Conservation (phyloP, 1,140 invertebrate species). For the Zaprionus tsacasi region DNA sequence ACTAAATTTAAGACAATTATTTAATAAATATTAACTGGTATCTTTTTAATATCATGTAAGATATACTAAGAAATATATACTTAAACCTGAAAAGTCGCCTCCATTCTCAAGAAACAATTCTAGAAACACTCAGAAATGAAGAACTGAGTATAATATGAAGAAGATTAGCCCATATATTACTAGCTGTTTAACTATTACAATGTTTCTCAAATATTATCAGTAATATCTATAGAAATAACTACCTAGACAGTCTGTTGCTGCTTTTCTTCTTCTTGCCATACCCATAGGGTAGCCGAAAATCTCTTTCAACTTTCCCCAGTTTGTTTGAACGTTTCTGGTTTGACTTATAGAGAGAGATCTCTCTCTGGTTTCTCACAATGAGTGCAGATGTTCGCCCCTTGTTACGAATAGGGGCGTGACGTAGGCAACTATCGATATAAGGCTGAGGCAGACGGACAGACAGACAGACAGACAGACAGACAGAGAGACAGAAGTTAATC, state of each 20-base stretch:
- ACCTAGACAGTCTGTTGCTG: neutral
- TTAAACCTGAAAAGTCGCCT: no score
- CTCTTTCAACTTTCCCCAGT: conserved; percentile 1
- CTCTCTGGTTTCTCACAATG: conserved; percentile 22
- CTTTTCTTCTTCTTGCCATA: neutral
- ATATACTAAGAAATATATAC: no score
- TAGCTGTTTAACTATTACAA: no score
- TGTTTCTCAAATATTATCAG: neutral
- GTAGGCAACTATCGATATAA: conserved; percentile 29
- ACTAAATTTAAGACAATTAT: no score
- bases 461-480: conserved; percentile 40
- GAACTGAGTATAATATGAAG: no score
- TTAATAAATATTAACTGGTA: no score
- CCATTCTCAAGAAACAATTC: no score
- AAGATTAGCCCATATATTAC: no score
- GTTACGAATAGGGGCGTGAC: conserved; percentile 31
- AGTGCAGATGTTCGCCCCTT: conserved; percentile 37
- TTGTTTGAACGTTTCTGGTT: neutral
- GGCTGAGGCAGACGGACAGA: no score
- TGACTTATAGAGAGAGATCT: neutral
- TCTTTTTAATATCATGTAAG: no score
- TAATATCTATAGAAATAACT: neutral
- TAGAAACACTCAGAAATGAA: no score
- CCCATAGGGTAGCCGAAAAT: neutral
- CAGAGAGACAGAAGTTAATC: conserved; percentile 71